These are phyloP conservation scores for Lochmaea capreae DNA, from an alignment of 2,888 invertebrate species.

Conservation along the genomic window DNA sequence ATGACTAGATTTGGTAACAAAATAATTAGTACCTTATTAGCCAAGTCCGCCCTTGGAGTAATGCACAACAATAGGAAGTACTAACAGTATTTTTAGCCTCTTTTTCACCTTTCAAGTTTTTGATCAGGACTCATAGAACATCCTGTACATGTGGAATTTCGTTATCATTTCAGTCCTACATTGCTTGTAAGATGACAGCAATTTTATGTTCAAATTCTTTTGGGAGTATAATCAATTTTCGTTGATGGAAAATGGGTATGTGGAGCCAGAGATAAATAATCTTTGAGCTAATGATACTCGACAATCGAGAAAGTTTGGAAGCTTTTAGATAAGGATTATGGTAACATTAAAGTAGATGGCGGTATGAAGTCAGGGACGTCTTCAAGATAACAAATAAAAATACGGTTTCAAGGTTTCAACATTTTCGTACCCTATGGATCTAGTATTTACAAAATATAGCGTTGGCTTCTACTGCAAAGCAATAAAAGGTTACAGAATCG, in stretches of 20 bases:
- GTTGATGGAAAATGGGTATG: conserved; percentile 17
- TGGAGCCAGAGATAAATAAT: conserved; percentile 26
- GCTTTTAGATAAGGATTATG: conserved; percentile 39
- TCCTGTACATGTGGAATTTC: not conserved
- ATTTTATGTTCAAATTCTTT: not conserved
- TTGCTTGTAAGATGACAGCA: not conserved
- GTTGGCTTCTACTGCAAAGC: too few species aligned
- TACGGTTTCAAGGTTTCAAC: not conserved
- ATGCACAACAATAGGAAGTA: too few species aligned
- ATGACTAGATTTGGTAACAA: too few species aligned
- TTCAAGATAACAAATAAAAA: not conserved
- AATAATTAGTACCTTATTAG: too few species aligned
- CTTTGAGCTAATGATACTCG: conserved; percentile 31
- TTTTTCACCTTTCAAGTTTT: too few species aligned
- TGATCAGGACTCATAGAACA: not conserved
- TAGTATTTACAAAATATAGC: too few species aligned
- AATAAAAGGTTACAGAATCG: too few species aligned
- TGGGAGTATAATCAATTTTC: conserved; percentile 14
- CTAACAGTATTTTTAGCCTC: too few species aligned
- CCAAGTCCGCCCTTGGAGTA: too few species aligned
- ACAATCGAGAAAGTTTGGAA: conserved; percentile 37
- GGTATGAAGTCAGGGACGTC: conserved; percentile 1
- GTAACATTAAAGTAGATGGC: conserved; percentile 29
- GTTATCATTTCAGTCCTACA: not conserved
- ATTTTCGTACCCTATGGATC: too few species aligned